Conservation (phyloP, 2,888 invertebrate species). For the Cerastis leucographa region DNA sequence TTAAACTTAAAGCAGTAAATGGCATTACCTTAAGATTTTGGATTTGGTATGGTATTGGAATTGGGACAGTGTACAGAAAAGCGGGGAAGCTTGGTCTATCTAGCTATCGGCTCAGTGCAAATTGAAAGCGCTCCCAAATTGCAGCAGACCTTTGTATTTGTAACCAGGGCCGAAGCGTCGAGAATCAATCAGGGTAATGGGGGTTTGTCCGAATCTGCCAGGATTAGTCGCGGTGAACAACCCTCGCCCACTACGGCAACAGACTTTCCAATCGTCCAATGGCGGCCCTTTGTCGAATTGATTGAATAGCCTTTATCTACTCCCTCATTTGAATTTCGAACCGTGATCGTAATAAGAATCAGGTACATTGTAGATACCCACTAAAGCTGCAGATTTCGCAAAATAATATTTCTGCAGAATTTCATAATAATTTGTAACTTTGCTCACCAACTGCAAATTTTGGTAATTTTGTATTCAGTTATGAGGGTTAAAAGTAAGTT, state of each 20-base stretch:
- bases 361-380: conserved; percentile 36
- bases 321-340: conserved; percentile 57
- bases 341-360: conserved; percentile 55
- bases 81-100: conserved; percentile 70
- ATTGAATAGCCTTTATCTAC: conserved; percentile 75
- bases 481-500: conserved; percentile 48
- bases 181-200: conserved; percentile 89
- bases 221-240: conserved; percentile 84
- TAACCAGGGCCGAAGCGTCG: conserved; percentile 81
- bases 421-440: conserved; percentile 54
- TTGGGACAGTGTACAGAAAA: conserved; percentile 15
- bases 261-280: conserved; percentile 77
- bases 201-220: conserved; percentile 84
- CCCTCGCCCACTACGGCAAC: conserved; percentile 69
- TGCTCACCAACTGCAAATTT: conserved; percentile 51
- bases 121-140: conserved; percentile 88
- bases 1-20: not conserved
- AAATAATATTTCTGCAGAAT: conserved; percentile 43
- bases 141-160: conserved; percentile 87
- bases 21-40: conserved; percentile 16
- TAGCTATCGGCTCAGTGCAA: conserved; percentile 83
- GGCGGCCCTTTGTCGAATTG: conserved; percentile 76
- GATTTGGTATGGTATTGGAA: conserved; percentile 38
- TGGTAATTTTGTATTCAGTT: conserved; percentile 60
- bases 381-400: conserved; percentile 21